A percentile compares a stretch with the other conserved stretches of the same genome.
phyloP scores from a whole-genome alignment of 2,888 invertebrate species.

The Drosophila lutescens region DNA sequence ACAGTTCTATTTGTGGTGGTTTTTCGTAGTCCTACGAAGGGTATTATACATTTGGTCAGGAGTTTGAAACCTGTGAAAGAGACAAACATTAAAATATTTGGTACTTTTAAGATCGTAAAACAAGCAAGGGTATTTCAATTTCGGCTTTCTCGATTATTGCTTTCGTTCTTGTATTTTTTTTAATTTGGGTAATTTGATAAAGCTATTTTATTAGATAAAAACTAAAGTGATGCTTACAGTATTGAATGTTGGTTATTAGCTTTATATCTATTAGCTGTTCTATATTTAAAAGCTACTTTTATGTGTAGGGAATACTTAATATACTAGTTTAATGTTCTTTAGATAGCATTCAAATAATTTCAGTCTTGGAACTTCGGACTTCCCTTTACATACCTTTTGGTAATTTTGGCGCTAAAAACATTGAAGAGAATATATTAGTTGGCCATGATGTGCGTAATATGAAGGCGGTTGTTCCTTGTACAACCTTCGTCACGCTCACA shows the following conservation, averaged over 20 bases:
- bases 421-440: conserved; percentile 16
- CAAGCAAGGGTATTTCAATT: no score
- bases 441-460: conserved; percentile 18
- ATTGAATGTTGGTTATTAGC: neutral
- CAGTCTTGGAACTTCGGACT: no score
- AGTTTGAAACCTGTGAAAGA: no score
- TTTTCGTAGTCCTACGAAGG: neutral
- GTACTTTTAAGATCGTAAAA: no score
- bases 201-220: neutral
- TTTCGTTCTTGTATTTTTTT: neutral
- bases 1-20: conserved; percentile 1
- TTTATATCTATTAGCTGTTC: neutral
- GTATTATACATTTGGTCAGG: no score
- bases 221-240: neutral
- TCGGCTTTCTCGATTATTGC: no score
- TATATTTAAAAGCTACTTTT: neutral
- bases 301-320: no score
- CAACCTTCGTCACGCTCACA: conserved; percentile 28
- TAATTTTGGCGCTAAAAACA: conserved; percentile 4
- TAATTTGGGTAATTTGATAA: conserved; percentile 6
- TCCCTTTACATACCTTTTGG: neutral
- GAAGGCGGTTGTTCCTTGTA: neutral
- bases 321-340: no score
- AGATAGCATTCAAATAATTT: neutral
- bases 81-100: no score